Evolutionary conservation across 1,140 invertebrate species (phyloP), one percentile per base, ranked within the genome.

Genomic region (Sipha flava): DNA sequence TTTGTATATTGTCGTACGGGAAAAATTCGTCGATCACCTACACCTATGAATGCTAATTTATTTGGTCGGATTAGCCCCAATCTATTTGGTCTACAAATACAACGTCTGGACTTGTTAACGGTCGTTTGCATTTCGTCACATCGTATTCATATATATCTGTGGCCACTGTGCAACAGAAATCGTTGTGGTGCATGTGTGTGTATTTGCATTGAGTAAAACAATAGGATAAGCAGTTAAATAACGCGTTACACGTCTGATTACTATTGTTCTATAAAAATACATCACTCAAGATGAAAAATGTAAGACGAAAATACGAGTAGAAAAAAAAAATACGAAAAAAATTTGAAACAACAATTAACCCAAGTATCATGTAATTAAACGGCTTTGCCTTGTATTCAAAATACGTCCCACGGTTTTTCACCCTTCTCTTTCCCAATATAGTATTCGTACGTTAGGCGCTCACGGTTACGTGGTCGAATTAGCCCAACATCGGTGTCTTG

Each of bases 281-380:
- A 29, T 2, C n/a, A 49, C n/a, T 52, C n/a, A n/a, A 18, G 12
- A n/a, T 12, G 49, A 21, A 75, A 75, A 54, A 75, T 12, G 16
- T 23, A 3, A 47, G 26, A 52, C 47, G 7, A 47, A 70, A 45
- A 68, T 1, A n/a, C n/a, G n/a, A n/a, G n/a, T n/a, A n/a, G n/a
- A n/a, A n/a, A n/a, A n/a, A n/a, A n/a, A n/a, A 47, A 68, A 40
- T 43, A 31, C 31, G n/a, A 26, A 10, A 23, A 23, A 43, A 45
- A 49, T 49, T 31, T n/a, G n/a, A 45, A 73, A 73, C 21, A 73
- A 73, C 45, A 47, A 73, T 73, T 52, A 72, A 49, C 47, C 43
- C 9, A 40, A 21, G 43, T 12, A 54, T 73, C 18, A 7, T n/a
- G 70, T 73, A 73, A 73, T 73, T 73, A 73, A 73, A 49, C 21